Percentiles rank a stretch among this genome's conserved stretches.
Conservation (phyloP, 2,797 vertebrate genomes). For the Enteromius afrohamiltoni region DNA sequence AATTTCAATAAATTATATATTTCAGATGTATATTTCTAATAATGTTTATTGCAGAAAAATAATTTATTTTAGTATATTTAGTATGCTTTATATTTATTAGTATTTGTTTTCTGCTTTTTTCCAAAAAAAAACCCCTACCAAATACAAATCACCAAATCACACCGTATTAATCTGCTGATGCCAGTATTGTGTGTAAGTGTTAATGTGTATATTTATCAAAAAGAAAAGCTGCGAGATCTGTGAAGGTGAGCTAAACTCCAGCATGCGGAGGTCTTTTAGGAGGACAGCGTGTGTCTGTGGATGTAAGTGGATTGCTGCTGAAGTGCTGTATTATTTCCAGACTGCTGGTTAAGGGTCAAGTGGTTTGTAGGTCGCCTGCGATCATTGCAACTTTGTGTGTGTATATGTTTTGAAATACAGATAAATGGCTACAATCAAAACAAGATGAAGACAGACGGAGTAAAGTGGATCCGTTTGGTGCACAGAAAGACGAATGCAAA, state of each 20-base stretch:
- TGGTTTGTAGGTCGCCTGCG: not conserved
- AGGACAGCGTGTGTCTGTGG: not conserved
- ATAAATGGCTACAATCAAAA: constrained; percentile 33
- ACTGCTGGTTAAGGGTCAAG: constrained; percentile 36
- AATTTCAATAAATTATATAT: not conserved
- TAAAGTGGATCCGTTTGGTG: constrained; percentile 28
- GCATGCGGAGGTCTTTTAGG: not conserved
- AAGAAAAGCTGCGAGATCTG: not conserved
- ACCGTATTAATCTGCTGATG: too few species aligned
- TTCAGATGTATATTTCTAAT: not conserved
- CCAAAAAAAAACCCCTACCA: too few species aligned
- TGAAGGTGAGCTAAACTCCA: not conserved
- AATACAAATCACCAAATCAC: too few species aligned
- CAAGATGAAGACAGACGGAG: constrained; percentile 13
- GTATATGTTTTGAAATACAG: constrained; percentile 11
- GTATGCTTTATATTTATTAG: not conserved
- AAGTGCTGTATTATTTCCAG: constrained; percentile 26
- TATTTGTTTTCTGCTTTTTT: too few species aligned
- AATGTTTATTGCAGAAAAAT: not conserved
- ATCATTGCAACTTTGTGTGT: constrained; percentile 4
- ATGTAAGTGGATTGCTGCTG: not conserved
- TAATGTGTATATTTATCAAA: constrained; percentile 3
- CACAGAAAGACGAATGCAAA: constrained; percentile 14
- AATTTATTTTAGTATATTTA: too few species aligned
- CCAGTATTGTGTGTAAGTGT: not conserved